phyloP scores from a whole-genome alignment of 2,888 invertebrate species.

The Cataglyphis albicans region DNA sequence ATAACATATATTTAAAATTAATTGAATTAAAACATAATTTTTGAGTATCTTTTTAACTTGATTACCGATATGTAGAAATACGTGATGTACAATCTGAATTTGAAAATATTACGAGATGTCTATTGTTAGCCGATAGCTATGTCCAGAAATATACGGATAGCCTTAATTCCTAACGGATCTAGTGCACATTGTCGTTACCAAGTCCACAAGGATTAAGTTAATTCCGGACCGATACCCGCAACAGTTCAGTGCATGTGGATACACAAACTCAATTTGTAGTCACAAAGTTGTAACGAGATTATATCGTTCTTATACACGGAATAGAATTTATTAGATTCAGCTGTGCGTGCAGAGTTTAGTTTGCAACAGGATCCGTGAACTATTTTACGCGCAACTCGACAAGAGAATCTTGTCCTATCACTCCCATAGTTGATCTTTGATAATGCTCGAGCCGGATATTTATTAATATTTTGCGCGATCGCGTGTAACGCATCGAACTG shows the following conservation, averaged over 20 bases:
- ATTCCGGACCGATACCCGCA: constrained; percentile 10
- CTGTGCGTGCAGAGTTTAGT: neutral
- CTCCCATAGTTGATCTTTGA: neutral
- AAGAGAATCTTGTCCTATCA: constrained; percentile 23
- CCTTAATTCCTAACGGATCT: constrained; percentile 9
- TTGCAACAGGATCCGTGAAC: constrained; percentile 24
- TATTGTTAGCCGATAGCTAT: neutral
- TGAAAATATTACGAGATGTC: neutral
- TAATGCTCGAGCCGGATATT: constrained; percentile 14
- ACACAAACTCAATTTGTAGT: constrained; percentile 40
- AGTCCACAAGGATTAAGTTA: constrained; percentile 38
- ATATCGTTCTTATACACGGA: constrained; percentile 2
- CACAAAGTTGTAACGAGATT: constrained; percentile 39
- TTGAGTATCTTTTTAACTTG: neutral
- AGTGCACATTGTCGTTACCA: neutral
- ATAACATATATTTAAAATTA: neutral
- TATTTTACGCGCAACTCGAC: constrained; percentile 30
- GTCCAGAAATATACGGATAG: constrained; percentile 15
- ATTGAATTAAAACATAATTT: neutral
- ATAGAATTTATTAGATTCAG: constrained; percentile 32
- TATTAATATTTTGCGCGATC: constrained; percentile 50
- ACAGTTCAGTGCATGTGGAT: neutral
- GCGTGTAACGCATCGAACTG: constrained; percentile 12
- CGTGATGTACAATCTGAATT: neutral
- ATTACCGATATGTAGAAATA: neutral